Percentiles rank a stretch among this genome's conserved stretches.
Evolutionary conservation across 2,797 vertebrate genomes (phyloP).

Genomic region (Catostomus latipinnis): DNA sequence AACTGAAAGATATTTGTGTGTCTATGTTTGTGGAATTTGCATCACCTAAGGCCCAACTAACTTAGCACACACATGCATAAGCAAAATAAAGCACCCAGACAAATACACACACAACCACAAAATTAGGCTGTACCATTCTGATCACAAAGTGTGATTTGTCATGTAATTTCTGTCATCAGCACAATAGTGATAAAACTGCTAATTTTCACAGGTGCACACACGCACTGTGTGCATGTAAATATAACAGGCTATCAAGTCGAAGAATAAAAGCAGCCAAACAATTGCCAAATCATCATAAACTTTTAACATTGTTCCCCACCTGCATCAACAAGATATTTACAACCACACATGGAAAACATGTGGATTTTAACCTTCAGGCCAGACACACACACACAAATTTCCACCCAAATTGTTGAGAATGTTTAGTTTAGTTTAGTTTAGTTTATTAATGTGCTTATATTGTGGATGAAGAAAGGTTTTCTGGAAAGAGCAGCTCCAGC

Average conservation of each 20-base stretch:
- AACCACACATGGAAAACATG: constrained; percentile 53
- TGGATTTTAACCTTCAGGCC: constrained; percentile 52
- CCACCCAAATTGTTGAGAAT: constrained; percentile 33
- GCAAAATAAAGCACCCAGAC: background rate
- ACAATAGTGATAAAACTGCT: constrained; percentile 38
- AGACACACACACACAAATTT: constrained; percentile 6
- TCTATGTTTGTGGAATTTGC: too few relatives aligned
- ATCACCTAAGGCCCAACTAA: too few relatives aligned
- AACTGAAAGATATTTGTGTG: too few relatives aligned
- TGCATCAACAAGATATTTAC: constrained; percentile 49
- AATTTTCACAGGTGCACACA: constrained; percentile 55
- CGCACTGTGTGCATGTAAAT: constrained; percentile 9
- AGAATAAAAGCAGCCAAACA: constrained; percentile 47
- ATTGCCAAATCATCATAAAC: constrained; percentile 55
- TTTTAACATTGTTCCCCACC: constrained; percentile 58
- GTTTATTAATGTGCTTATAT: constrained; percentile 46
- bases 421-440: too few relatives aligned
- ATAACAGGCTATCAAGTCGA: constrained; percentile 44
- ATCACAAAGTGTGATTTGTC: constrained; percentile 9
- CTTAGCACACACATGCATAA: background rate
- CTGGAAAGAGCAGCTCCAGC: constrained; percentile 64
- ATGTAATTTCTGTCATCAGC: constrained; percentile 42
- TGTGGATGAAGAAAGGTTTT: constrained; percentile 64
- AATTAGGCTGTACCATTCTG: background rate
- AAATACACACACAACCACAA: background rate